Evolutionary conservation across 2,797 vertebrate genomes (phyloP), one percentile per base, ranked within the genome.

Genomic region (Oreochromis grahami): DNA sequence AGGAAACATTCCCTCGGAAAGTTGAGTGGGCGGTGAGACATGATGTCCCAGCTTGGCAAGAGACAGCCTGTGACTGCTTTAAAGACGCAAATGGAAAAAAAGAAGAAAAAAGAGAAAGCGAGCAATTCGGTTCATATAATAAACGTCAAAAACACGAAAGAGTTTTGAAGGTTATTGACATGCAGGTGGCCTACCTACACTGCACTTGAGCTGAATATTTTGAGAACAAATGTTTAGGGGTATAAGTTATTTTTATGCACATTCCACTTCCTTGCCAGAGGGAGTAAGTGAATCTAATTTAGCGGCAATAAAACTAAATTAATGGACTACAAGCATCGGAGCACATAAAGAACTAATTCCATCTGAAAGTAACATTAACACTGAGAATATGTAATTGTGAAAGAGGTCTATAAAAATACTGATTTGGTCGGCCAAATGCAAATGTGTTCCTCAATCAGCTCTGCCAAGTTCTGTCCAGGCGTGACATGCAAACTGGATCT

Each of bases 251-350:
- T 95, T 96, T 97, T 95, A 95, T 95, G 95, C 94, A 90, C 92
- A 89, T 94, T 95, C 91, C 85, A 85, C 93, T 90, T 90, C 88
- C 78, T 92, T 94, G 94, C 96, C 96, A 95, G 93, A 94, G 95
- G 95, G 92, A 91, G 91, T 93, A 94, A 96, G 92, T 95, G 94
- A 94, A 95, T 95, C 93, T 95, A 96, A 97, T 97, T 96, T 95
- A 95, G 94, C 84, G 65, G 96, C 95, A 96, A 96, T 97, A 96
- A 97, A 97, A 96, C 90, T 86, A 95, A 96, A 97, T 97, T 96
- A 97, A 97, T 96, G 96, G 95, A 96, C 95, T 96, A 94, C 95
- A 95, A 93, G 95, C 94, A 94, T 95, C 77, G 76, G 94, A 95
- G 93, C 94, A 95, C 95, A 96, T 96, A 96, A 96, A 96, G 94